These are phyloP conservation scores for Paragorgia papillata DNA, from an alignment of 92 coral and sea anemone genomes.

Conservation along the genomic window DNA sequence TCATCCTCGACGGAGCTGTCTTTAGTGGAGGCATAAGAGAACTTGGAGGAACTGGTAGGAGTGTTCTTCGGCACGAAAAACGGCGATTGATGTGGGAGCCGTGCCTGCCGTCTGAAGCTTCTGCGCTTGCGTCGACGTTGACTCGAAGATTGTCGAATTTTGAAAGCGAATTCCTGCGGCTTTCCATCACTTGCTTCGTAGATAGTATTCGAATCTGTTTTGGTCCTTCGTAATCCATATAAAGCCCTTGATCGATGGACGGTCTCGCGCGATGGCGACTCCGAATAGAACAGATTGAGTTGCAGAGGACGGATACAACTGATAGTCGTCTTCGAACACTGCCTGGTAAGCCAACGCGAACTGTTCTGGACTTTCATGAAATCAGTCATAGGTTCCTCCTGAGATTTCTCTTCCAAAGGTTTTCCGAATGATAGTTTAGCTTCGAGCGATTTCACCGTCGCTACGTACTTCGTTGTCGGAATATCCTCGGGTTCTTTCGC, in stretches of 20 bases:
- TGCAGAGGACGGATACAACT: constrained; percentile 22
- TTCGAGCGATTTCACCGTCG: constrained; percentile 23
- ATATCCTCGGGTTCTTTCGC: neutral
- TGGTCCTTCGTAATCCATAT: neutral
- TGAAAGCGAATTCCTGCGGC: constrained; percentile 23
- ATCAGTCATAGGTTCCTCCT: neutral
- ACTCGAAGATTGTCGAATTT: constrained; percentile 17
- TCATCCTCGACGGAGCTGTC: neutral
- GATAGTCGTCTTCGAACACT: constrained; percentile 6
- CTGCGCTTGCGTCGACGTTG: constrained; percentile 35
- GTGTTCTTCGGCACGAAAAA: constrained; percentile 7
- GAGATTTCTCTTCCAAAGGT: neutral
- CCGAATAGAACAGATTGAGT: constrained; percentile 39
- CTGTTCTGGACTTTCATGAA: constrained; percentile 8
- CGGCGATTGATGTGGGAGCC: constrained; percentile 39
- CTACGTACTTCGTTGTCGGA: neutral
- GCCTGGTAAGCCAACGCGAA: constrained; percentile 12
- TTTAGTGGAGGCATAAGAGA: neutral
- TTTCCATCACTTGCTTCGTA: neutral
- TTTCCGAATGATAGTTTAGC: constrained; percentile 29
- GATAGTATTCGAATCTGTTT: neutral
- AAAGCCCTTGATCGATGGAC: neutral
- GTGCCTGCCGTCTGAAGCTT: constrained; percentile 24
- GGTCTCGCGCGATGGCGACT: constrained; percentile 33
- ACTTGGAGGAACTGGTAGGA: neutral